Evolutionary conservation across 2,888 invertebrate species (phyloP), one percentile per base, ranked within the genome.

Genomic region (Nysson spinosus): DNA sequence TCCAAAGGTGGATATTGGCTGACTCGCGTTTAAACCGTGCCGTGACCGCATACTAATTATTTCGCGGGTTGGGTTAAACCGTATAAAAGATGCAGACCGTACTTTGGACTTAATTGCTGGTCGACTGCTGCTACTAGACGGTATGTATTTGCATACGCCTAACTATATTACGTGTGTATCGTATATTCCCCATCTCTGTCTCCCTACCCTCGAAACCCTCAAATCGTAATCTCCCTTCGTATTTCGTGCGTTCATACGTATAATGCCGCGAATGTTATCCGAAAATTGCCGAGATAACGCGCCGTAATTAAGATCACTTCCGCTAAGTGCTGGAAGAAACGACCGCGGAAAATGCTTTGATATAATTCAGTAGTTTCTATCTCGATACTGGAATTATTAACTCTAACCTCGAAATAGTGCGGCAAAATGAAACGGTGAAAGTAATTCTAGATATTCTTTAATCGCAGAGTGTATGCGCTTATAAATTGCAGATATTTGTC

Each of bases 71-170:
- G 26, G 49, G 35, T 56, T 30, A 47, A 55, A 57, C 61, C 54
- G 49, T 64, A 66, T 77, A 77, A 79, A 79, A 79, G 72, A 77
- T 77, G 75, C 77, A 79, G 61, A 58, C 69, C 58, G 72, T 49
- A 65, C 66, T 71, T 69, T 52, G 58, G 55, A 69, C 75, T 75
- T 79, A 79, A 79, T 79, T 79, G 78, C 74, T 22, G 54, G 57
- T 35, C 14, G 42, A 34, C 51, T 47, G 40, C 26, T 39, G 55
- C n/a, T 26, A 35, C n/a, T n/a, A n/a, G n/a, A n/a, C n/a, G n/a
- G 14, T 51, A 28, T 39, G 30, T 32, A 75, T 74, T 71, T 65
- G 68, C 70, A 71, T 73, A 56, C 60, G 58, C 62, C 56, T 62
- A 58, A 67, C 68, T 64, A 62, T 35, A 61, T 60, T 57, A 52